Evolutionary conservation across 2,888 invertebrate species (phyloP).

Genomic region (Mesorhabditis spiculigera): DNA sequence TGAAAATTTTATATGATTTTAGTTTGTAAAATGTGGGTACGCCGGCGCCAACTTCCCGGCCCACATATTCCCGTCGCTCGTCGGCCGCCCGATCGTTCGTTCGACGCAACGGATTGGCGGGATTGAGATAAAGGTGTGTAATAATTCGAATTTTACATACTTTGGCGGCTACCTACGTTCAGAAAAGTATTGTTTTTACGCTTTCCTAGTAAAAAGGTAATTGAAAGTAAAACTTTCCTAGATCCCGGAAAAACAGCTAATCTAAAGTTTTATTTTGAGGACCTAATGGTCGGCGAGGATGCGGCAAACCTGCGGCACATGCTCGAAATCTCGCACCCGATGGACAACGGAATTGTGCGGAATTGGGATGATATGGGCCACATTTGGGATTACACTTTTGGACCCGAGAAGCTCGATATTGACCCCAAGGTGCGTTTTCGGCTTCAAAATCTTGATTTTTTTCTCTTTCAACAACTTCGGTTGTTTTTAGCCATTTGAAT

Average conservation of each 20-base stretch:
- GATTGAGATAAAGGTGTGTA: slow-evolving; percentile 77
- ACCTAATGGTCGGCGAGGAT: slow-evolving; percentile 98
- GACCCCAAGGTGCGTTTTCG: slow-evolving; percentile 69
- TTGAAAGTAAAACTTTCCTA: not conserved
- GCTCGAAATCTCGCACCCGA: slow-evolving; percentile 95
- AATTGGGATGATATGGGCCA: slow-evolving; percentile 99
- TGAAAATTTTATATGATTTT: slow-evolving; percentile 26
- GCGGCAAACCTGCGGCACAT: slow-evolving; percentile 92
- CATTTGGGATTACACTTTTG: slow-evolving; percentile 98
- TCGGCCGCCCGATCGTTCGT: slow-evolving; percentile 93
- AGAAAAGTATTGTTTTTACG: too few species aligned
- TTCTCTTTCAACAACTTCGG: not conserved
- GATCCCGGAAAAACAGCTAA: not conserved
- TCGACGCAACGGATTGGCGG: slow-evolving; percentile 96
- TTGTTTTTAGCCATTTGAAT: not conserved
- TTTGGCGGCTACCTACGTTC: too few species aligned
- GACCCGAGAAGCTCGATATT: slow-evolving; percentile 90
- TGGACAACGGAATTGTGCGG: slow-evolving; percentile 89
- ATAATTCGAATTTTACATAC: not conserved
- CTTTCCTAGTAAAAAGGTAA: too few species aligned
- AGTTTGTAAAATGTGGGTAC: slow-evolving; percentile 99
- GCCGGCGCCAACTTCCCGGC: slow-evolving; percentile 98
- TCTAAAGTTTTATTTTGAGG: slow-evolving; percentile 67
- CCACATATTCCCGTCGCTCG: slow-evolving; percentile 96
- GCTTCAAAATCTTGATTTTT: not conserved